phyloP scores from a whole-genome alignment of 2,888 invertebrate species.

The Clistopyga incitator region DNA sequence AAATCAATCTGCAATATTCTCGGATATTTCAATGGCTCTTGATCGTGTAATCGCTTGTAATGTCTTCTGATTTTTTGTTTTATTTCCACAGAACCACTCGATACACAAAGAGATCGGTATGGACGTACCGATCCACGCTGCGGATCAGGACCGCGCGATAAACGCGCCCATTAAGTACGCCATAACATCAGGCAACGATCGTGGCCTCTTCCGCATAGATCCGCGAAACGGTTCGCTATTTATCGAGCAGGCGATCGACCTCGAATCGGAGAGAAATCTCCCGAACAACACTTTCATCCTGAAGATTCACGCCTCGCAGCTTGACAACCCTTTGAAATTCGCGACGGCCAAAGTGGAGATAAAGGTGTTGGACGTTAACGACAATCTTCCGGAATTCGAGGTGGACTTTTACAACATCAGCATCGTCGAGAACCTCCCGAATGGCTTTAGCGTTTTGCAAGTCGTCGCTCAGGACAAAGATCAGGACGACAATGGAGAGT shows the following conservation, averaged over 20 bases:
- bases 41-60: neutral
- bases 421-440: constrained; percentile 95
- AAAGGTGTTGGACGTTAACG: constrained; percentile 91
- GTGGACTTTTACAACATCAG: constrained; percentile 96
- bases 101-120: constrained; percentile 90
- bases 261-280: constrained; percentile 90
- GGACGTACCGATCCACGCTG: constrained; percentile 90
- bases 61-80: no score
- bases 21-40: neutral
- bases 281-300: constrained; percentile 92
- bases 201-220: constrained; percentile 91
- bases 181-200: constrained; percentile 92
- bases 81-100: constrained; percentile 87
- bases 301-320: constrained; percentile 92
- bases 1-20: neutral
- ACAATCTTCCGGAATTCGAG: constrained; percentile 94
- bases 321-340: constrained; percentile 91
- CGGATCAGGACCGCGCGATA: constrained; percentile 92
- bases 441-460: constrained; percentile 89
- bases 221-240: constrained; percentile 91
- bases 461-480: constrained; percentile 93
- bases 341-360: constrained; percentile 91
- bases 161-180: constrained; percentile 91
- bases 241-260: constrained; percentile 92
- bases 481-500: constrained; percentile 94